Base-by-base conservation (phyloP, 2,113 vertebrate genomes). In the human region DNA sequence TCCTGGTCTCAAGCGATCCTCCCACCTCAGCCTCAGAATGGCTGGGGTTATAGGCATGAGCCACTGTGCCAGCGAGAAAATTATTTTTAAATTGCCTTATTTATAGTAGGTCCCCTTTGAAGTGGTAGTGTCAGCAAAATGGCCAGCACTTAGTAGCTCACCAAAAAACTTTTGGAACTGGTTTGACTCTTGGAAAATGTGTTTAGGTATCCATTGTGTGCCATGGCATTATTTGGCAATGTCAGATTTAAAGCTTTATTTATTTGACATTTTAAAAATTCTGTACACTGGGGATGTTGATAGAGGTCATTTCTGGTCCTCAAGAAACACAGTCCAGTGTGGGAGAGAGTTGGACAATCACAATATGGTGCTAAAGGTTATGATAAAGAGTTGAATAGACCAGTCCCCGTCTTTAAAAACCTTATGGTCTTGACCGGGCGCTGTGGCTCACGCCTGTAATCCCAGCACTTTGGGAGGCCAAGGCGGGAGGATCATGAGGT, bases 21-120 rank as follows among this genome's bases (percentile, higher is more conserved):
- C 32, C 32, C 66, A 68, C 66, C 66, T 68, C 66, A 35, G 66
- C 32, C 66, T 68, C 14, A 17, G 32, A 68, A 18, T 68, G 16
- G 66, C 32, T 35, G 32, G 6, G 32, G 16, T 35, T 18, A 7
- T 17, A 68, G 66, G 32, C 32, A 8, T 35, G 32, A 32, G 14
- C 66, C 66, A 68, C 66, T 35, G 7, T 68, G 66, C 66, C 32
- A 17, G 16, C 2, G 6, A 35, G 66, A 68, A 35, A 86, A 23
- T 82, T 75, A 50, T 50, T 94, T 92, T 83, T 72, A 89, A 96
- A 32, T 97, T 90, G 93, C 43, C 43, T 82, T 96, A 80, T 57
- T 73, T 93, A 52, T 8, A 75, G 10, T 81, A 75, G 30, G 25
- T 80, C 17, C 10, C 43, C 43, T 93, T 87, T 91, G 61, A 64